Evolutionary conservation across 2,797 vertebrate genomes (phyloP), one percentile per base, ranked within the genome.

Genomic region (Emys orbicularis): DNA sequence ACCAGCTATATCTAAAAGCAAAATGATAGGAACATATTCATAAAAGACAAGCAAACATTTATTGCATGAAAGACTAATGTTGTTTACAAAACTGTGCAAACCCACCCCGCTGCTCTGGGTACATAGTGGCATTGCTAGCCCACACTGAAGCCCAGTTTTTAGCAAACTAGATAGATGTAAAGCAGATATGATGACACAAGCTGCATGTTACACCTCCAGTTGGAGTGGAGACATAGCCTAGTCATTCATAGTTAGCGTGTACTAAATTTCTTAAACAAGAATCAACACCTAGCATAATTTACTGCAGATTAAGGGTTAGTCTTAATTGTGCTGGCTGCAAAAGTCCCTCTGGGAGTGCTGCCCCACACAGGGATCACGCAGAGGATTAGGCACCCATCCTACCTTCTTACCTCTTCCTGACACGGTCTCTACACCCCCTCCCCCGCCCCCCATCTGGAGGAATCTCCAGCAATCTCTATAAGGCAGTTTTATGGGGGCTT

Each of bases 291-390:
- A n/a, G 34, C 61, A n/a, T 29, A 77, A 77, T 29, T 47, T 47
- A 47, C 44, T 49, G 74, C 44, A 47, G 44, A 44, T 12, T 47
- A 77, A 49, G 74, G 27, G 12, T 21, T 37, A 10, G n/a, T 72
- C n/a, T 72, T 72, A 41, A 72, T 23, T 72, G 31, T n/a, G 34
- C 23, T 0, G 0, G 77, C 83, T 77, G 56, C 12, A 88, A 18
- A 3, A 12, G 12, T 37, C 4, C 23, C 50, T 59, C 11, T 37
- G 37, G 2, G 19, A 5, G 15, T 54, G 52, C 34, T 84, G 27
- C 23, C 79, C 77, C 31, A 79, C 25, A 56, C n/a, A 88, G 25
- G 76, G 7, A 72, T 11, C 5, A 1, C 4, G 31, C 21, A 94
- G 53, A 27, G 25, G 52, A 18, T 89, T 52, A 89, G 85, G 85